These are phyloP conservation scores for Catharus bicknelli DNA, from an alignment of 2,113 vertebrate species.

Conservation along the genomic window DNA sequence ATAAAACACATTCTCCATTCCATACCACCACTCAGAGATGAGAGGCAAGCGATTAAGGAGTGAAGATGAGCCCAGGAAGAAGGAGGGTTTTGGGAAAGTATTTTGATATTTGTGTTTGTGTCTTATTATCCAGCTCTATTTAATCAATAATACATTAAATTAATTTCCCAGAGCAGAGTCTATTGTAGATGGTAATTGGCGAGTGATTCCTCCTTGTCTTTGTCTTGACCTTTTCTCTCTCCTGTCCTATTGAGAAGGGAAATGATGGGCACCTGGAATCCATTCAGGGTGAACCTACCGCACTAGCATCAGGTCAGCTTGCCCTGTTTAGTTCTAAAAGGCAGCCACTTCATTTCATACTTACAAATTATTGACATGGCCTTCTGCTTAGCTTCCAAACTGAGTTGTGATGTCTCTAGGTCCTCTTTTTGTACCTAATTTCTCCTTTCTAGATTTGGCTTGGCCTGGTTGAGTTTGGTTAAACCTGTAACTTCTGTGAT, in stretches of 20 bases:
- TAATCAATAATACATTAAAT: neutral
- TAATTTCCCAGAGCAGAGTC: neutral
- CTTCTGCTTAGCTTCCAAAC: conserved; percentile 14
- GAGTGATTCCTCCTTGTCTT: neutral
- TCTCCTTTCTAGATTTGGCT: conserved; percentile 20
- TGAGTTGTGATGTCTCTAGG: conserved; percentile 1
- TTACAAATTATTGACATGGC: neutral
- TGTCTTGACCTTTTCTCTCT: neutral
- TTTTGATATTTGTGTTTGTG: neutral
- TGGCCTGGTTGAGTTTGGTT: conserved; percentile 39
- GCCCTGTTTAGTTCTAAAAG: neutral
- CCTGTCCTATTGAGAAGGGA: neutral
- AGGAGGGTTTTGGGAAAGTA: fast-evolving
- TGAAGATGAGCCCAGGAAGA: neutral
- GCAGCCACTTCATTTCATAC: neutral
- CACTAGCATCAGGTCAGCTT: neutral
- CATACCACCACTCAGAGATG: neutral
- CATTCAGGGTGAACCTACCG: neutral
- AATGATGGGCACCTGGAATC: too few relatives aligned
- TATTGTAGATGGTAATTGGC: neutral
- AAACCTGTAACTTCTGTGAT: conserved; percentile 46
- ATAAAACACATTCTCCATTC: neutral
- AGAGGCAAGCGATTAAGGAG: neutral
- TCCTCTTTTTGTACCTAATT: conserved; percentile 21
- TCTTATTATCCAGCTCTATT: neutral